Percentiles rank a stretch among this genome's conserved stretches.
phyloP scores from a whole-genome alignment of 92 coral and sea anemone species.

The Parazoanthus swiftii region DNA sequence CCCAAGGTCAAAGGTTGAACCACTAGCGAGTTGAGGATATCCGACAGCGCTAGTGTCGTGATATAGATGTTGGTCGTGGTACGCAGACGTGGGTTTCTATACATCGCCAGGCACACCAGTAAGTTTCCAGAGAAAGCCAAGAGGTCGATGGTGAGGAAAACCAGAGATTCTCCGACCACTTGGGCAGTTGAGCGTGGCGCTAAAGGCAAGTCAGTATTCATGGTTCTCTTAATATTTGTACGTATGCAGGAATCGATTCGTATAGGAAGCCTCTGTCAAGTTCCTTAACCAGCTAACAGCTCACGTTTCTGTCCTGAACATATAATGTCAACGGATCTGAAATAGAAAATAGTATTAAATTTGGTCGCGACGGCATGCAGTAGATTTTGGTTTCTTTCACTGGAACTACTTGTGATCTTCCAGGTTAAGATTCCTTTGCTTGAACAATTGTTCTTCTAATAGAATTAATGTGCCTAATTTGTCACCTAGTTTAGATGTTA shows the following conservation, averaged over 20 bases:
- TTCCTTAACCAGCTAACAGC: neutral
- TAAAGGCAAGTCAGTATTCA: constrained; percentile 21
- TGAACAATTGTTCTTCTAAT: too few species aligned
- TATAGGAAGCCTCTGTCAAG: neutral
- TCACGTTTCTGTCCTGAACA: neutral
- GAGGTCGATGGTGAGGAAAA: constrained; percentile 34
- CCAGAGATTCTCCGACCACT: constrained; percentile 30
- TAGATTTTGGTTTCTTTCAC: neutral
- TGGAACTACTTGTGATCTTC: neutral
- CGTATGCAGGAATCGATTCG: neutral
- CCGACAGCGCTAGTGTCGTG: constrained; percentile 37
- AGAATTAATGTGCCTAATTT: neutral
- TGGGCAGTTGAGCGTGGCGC: constrained; percentile 23
- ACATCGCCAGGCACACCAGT: constrained; percentile 35
- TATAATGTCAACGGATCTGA: neutral
- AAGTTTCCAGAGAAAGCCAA: constrained; percentile 29
- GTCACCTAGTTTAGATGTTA: too few species aligned
- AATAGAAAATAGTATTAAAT: neutral
- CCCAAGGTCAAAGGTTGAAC: constrained; percentile 37
- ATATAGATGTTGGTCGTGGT: constrained; percentile 41
- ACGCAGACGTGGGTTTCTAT: constrained; percentile 30
- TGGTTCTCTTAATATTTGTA: neutral
- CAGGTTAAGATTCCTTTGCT: neutral
- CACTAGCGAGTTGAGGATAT: constrained; percentile 32
- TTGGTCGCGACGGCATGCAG: too few species aligned